Evolutionary conservation across 2,888 invertebrate genomes (phyloP).

Genomic region (Euzetes globulus): DNA sequence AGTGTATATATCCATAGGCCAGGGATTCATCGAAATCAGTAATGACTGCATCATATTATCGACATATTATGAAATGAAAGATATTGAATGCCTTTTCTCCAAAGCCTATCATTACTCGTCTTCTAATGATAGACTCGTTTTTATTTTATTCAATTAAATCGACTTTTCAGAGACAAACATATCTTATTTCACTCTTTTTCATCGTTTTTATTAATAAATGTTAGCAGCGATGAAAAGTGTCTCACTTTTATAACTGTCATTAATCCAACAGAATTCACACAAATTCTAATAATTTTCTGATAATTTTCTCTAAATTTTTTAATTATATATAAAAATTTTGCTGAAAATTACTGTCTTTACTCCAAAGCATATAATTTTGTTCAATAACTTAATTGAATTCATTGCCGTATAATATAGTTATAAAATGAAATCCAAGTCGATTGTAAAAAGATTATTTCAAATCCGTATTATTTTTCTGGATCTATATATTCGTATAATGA

Average conservation of each 20-base stretch:
- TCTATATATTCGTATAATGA: too few relatives aligned
- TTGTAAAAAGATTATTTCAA: too few relatives aligned
- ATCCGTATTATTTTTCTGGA: too few relatives aligned
- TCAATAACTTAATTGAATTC: too few relatives aligned
- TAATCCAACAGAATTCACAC: neutral
- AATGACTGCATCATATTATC: neutral
- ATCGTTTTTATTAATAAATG: neutral
- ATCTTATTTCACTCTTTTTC: neutral
- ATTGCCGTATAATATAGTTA: too few relatives aligned
- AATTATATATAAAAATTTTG: too few relatives aligned
- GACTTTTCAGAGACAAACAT: neutral
- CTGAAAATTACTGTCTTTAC: too few relatives aligned
- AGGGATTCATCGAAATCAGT: neutral
- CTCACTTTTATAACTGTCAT: neutral
- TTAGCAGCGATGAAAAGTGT: neutral
- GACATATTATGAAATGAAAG: neutral
- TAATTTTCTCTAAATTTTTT: too few relatives aligned
- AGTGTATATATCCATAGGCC: neutral
- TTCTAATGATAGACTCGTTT: constrained; percentile 7
- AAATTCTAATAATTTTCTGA: too few relatives aligned
- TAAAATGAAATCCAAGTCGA: too few relatives aligned
- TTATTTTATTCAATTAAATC: neutral
- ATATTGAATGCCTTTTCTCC: neutral
- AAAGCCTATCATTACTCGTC: neutral
- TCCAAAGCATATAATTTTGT: too few relatives aligned